phyloP scores from a whole-genome alignment of 2,888 invertebrate genomes.

The Dendrolimus houi region DNA sequence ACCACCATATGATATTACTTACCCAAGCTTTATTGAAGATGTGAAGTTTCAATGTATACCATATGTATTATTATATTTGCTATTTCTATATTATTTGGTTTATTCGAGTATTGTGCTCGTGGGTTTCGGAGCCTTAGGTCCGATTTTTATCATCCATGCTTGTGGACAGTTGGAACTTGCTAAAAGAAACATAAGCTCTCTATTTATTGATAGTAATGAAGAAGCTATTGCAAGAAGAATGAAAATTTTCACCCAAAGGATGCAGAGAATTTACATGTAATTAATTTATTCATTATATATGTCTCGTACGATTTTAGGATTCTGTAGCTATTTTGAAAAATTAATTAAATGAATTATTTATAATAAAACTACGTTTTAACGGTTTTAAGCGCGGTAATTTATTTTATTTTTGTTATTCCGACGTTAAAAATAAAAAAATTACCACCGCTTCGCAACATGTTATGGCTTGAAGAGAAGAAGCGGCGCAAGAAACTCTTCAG shows the following conservation, averaged over 20 bases:
- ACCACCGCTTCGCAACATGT: too few relatives aligned
- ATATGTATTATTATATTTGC: constrained; percentile 10
- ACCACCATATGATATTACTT: constrained; percentile 22
- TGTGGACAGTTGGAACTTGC: constrained; percentile 41
- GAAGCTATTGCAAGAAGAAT: constrained; percentile 18
- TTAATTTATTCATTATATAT: not conserved
- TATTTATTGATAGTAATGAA: constrained; percentile 21
- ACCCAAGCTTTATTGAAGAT: constrained; percentile 24
- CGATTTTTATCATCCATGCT: constrained; percentile 38
- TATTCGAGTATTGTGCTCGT: constrained; percentile 22
- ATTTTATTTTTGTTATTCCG: too few relatives aligned
- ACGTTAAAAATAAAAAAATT: too few relatives aligned
- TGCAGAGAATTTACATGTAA: constrained; percentile 29
- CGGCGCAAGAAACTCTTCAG: too few relatives aligned
- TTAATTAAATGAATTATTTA: too few relatives aligned
- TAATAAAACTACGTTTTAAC: too few relatives aligned
- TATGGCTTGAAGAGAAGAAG: too few relatives aligned
- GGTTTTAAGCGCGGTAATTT: too few relatives aligned
- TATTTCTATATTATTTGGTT: constrained; percentile 11
- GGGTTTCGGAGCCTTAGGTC: constrained; percentile 35
- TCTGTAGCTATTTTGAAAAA: too few relatives aligned
- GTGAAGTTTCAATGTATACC: constrained; percentile 18
- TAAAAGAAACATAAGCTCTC: constrained; percentile 16
- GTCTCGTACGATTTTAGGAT: too few relatives aligned
- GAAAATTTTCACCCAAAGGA: constrained; percentile 18